phyloP scores from a whole-genome alignment of 37 sponge, comb jelly and placozoan species.

The Axinella damicornis region DNA sequence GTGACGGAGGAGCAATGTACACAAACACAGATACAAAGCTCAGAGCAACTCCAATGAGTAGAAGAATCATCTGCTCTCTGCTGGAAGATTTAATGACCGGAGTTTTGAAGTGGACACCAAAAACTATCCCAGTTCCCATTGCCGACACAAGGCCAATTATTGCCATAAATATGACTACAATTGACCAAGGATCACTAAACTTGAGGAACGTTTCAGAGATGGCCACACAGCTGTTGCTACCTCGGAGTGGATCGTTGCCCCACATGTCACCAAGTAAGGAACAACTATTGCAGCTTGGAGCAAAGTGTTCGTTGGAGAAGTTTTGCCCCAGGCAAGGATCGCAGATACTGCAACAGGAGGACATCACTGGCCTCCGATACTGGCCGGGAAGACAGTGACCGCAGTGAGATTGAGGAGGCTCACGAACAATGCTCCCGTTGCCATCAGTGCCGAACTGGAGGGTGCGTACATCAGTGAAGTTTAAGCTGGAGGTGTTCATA shows the following conservation, averaged over 20 bases:
- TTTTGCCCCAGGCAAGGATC: constrained; percentile 44
- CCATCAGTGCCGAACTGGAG: constrained; percentile 38
- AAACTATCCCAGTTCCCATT: not conserved
- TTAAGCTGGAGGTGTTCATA: not conserved
- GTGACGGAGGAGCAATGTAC: constrained; percentile 31
- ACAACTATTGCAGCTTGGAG: constrained; percentile 48
- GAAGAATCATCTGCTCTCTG: constrained; percentile 52
- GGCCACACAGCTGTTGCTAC: constrained; percentile 45
- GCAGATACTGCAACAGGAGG: constrained; percentile 72
- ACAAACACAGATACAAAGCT: constrained; percentile 37
- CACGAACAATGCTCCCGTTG: not conserved
- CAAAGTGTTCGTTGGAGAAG: constrained; percentile 5
- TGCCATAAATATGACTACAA: constrained; percentile 22
- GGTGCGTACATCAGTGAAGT: not conserved
- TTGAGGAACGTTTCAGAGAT: constrained; percentile 4
- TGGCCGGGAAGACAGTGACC: not conserved
- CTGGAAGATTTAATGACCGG: constrained; percentile 69
- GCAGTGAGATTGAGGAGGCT: constrained; percentile 3
- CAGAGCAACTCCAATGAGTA: constrained; percentile 49
- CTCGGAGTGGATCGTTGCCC: constrained; percentile 54
- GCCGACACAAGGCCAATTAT: constrained; percentile 24
- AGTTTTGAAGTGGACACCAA: constrained; percentile 45
- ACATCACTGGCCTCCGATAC: not conserved
- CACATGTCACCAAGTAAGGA: constrained; percentile 22
- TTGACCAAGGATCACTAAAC: constrained; percentile 18